A percentile compares a stretch with the other conserved stretches of the same genome.
Evolutionary conservation across 1,140 invertebrate species (phyloP).

Genomic region (Bathynomus jamesi): DNA sequence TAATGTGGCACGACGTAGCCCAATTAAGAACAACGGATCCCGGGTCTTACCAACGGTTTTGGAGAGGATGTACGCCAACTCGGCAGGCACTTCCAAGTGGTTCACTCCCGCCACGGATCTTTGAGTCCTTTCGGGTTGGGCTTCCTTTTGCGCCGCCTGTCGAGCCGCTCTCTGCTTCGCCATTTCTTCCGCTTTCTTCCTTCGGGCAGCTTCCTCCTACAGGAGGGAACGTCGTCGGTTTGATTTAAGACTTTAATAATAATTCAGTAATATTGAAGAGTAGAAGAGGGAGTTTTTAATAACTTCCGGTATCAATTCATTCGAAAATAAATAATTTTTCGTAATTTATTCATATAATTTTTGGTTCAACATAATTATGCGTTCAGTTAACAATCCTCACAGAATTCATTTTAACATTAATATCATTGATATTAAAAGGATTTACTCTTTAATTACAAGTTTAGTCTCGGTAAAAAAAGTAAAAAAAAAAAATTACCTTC

Average conservation of each 20-base stretch:
- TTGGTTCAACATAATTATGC: no score
- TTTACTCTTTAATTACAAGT: neutral
- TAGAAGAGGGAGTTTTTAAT: no score
- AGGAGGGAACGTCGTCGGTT: no score
- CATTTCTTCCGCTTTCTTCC: constrained; percentile 8
- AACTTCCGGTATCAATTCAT: no score
- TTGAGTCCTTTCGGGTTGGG: constrained; percentile 57
- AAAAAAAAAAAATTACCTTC: constrained; percentile 50
- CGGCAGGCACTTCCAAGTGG: constrained; percentile 88
- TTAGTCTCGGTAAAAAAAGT: neutral
- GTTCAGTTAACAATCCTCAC: no score
- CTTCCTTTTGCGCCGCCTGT: constrained; percentile 51
- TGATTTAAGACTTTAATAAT: no score
- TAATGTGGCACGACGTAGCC: no score
- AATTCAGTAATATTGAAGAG: no score
- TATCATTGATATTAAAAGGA: neutral
- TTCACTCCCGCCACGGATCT: constrained; percentile 58
- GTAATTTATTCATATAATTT: no score
- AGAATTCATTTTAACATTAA: neutral
- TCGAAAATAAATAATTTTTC: no score
- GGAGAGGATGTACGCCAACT: constrained; percentile 85
- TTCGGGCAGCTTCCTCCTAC: neutral
- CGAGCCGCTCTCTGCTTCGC: neutral
- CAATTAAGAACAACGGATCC: no score
- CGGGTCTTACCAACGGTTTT: constrained; percentile 79